Evolutionary conservation across 2,888 invertebrate genomes (phyloP), one percentile per base, ranked within the genome.

Genomic region (Caenorhabditis sp.): DNA sequence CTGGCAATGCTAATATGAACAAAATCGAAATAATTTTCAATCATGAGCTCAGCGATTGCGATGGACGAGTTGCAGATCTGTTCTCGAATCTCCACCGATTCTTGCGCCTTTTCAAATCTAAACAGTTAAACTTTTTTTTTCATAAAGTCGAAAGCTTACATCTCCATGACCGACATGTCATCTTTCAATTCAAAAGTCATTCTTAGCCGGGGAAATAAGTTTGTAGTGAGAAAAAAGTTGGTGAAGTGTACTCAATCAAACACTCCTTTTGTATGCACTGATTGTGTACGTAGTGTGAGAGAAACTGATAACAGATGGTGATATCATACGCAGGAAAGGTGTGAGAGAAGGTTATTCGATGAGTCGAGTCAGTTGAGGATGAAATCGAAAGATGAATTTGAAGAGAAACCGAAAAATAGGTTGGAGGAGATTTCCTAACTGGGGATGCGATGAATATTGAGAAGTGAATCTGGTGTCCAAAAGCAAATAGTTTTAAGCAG

Each of bases 11-110:
- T 74, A 19, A 74, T 74, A 12, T 63, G 54, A 22, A 64, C 19
- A 16, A 74, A 74, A 41, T 74, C 74, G 19, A 2, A 74, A 19
- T 54, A 74, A 26, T 61, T 74, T 22, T 64, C 74, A 12, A 74
- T 38, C 38, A 74, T 26, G n/a, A 74, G 14, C 0, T 54, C 12
- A 0, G 63, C 54, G 19, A 74, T 63, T 0, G 26, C 1, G 6
- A 74, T 54, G 0, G 24, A 19, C 0, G 19, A 44, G 6, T 8
- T 64, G 5, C 54, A 41, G n/a, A 74, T 63, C 6, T n/a, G 7
- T 10, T 64, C 63, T 54, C 49, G 31, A 10, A 54, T 0, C 19
- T 74, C 74, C 3, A 64, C 12, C 0, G 64, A 63, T 28, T 54
- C 54, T 54, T 41, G 41, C 7, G 63, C 64, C n/a, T 41, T 38